Evolutionary conservation across 1,140 invertebrate genomes (phyloP).

Genomic region (Drosophila serrata): DNA sequence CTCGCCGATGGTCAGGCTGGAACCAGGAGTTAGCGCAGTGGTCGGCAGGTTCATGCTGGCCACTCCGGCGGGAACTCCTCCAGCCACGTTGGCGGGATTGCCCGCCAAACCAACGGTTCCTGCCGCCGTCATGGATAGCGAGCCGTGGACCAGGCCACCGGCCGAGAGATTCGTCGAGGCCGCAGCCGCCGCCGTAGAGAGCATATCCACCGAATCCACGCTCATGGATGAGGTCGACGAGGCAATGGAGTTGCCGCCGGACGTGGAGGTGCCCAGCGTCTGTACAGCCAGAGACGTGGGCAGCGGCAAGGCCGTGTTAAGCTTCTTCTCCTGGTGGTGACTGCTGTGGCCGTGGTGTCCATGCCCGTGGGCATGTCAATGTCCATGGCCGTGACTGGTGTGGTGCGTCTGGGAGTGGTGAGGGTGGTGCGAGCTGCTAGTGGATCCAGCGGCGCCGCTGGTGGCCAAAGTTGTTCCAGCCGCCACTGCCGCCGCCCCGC

Average conservation of each 20-base stretch:
- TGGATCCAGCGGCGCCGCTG: background rate
- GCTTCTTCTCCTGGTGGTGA: conserved; percentile 66
- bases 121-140: conserved; percentile 15
- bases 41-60: conserved; percentile 21
- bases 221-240: conserved; percentile 68
- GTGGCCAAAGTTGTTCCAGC: conserved; percentile 3
- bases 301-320: conserved; percentile 39
- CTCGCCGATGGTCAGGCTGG: conserved; percentile 68
- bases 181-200: conserved; percentile 27
- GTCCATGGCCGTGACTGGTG: no score
- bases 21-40: conserved; percentile 28
- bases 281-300: conserved; percentile 36
- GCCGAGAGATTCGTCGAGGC: conserved; percentile 14
- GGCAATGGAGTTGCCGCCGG: conserved; percentile 60
- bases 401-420: conserved; percentile 36
- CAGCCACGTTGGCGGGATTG: background rate
- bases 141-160: background rate
- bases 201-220: conserved; percentile 67
- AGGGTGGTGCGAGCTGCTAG: conserved; percentile 29
- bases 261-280: conserved; percentile 37
- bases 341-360: no score
- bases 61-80: conserved; percentile 19
- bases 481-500: conserved; percentile 25
- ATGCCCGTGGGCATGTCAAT: no score
- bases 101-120: background rate